Evolutionary conservation across 2,113 vertebrate species (phyloP), one percentile per base, ranked within the genome.

Genomic region (Toxotes jaculatrix): DNA sequence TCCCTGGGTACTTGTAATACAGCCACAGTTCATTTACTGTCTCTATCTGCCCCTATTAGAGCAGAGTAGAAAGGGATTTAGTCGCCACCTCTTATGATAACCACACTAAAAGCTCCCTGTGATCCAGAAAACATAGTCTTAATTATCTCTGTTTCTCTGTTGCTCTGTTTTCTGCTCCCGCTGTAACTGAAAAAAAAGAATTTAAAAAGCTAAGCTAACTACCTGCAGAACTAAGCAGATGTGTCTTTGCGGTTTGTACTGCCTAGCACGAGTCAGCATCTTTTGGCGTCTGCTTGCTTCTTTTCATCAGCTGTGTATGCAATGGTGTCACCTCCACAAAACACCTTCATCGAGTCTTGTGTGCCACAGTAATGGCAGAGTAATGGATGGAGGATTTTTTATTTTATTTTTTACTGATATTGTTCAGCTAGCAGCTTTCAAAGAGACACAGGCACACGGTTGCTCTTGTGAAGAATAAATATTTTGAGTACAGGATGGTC

Each of bases 21-120:
- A 81, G 82, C 84, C 82, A 87, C 87, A 91, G 84, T 87, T 87
- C 80, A 89, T 91, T 89, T 92, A 75, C 71, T 76, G 86, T 77
- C 51, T 83, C 79, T 81, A 81, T 87, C 79, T 82, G 79, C 57
- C 38, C 77, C 82, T 81, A 89, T 90, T 90, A 89, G 67, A 55
- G 79, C 51, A 57, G 56, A 83, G 71, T 36, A 75, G 71, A 64
- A 43, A 47, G 42, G 61, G 84, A 88, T 83, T 90, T 83, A 59
- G 73, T 59, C 14, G 7, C 70, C 51, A n/a, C 85, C 70, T 73
- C 60, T 49, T 82, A 61, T 83, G 68, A 88, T 82, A 77, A 63
- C 63, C 53, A 27, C 82, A 78, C 68, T 84, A 75, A 87, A 84
- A 74, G 80, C 77, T 79, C 67, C 60, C 70, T 66, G 53, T 78